These are phyloP conservation scores for Acleris cristana DNA, from an alignment of 2,888 invertebrate genomes.

Conservation along the genomic window DNA sequence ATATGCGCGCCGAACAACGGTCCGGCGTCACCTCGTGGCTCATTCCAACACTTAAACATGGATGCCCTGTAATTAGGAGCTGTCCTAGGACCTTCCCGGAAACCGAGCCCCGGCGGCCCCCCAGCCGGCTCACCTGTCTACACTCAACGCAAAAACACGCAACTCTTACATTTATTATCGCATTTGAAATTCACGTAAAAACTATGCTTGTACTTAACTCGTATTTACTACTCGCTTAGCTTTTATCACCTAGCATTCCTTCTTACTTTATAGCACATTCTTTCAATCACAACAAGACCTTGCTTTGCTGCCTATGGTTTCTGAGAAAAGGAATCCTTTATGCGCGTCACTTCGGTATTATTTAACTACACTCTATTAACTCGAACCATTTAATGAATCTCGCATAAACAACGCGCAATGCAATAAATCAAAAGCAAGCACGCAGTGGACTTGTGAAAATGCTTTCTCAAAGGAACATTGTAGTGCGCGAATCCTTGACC, in stretches of 20 bases:
- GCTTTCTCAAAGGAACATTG: constrained; percentile 59
- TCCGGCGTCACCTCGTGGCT: constrained; percentile 55
- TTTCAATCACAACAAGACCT: not conserved
- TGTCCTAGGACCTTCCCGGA: constrained; percentile 71
- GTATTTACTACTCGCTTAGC: not conserved
- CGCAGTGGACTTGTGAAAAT: constrained; percentile 51
- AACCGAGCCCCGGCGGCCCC: constrained; percentile 49
- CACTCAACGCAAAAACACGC: constrained; percentile 23
- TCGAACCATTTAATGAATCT: constrained; percentile 49
- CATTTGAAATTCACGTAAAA: not conserved
- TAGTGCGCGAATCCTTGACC: constrained; percentile 63
- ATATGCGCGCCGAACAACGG: constrained; percentile 43
- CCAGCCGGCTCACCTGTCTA: constrained; percentile 38
- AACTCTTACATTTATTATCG: not conserved
- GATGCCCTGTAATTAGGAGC: constrained; percentile 63
- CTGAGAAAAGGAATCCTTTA: constrained; percentile 15
- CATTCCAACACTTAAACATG: constrained; percentile 57
- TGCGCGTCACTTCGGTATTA: constrained; percentile 7
- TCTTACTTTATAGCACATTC: not conserved
- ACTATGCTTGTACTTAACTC: not conserved
- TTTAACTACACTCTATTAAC: constrained; percentile 15
- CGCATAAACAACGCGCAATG: constrained; percentile 46
- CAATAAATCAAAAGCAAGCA: constrained; percentile 56
- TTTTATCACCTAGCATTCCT: constrained; percentile 1
- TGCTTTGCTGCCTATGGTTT: not conserved